Evolutionary conservation across 2,888 invertebrate genomes (phyloP).

Genomic region (Nemotelus pantherinus): DNA sequence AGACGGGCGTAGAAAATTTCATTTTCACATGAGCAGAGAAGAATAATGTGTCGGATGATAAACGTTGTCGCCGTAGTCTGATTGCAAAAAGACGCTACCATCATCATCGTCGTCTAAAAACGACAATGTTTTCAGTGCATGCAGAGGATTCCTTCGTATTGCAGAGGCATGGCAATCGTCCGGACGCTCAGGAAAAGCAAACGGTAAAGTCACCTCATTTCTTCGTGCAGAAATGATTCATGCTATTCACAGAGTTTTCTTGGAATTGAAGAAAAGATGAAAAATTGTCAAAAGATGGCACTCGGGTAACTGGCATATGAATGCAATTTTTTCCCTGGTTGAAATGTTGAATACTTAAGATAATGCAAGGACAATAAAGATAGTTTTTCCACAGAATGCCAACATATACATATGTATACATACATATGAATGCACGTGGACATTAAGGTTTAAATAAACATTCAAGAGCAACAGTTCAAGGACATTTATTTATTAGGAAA

Average conservation of each 20-base stretch:
- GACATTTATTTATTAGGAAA: too few species aligned
- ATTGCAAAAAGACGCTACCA: constrained; percentile 26
- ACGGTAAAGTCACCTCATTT: background rate
- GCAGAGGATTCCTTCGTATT: too few species aligned
- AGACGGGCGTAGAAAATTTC: constrained; percentile 11
- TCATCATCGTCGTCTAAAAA: constrained; percentile 13
- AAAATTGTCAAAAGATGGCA: constrained; percentile 3
- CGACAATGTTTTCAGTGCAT: background rate
- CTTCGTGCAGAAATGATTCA: too few species aligned
- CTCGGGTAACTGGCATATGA: background rate
- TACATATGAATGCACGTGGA: too few species aligned
- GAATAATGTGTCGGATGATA: constrained; percentile 38
- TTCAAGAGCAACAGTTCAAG: too few species aligned
- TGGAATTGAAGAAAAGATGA: background rate
- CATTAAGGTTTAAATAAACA: too few species aligned
- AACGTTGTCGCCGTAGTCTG: constrained; percentile 29
- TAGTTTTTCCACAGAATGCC: too few species aligned
- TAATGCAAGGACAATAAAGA: too few species aligned
- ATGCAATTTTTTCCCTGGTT: background rate
- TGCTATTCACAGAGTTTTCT: background rate
- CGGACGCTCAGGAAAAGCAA: background rate
- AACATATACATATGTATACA: too few species aligned
- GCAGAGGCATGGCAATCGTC: too few species aligned
- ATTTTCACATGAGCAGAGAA: constrained; percentile 31
- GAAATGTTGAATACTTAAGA: too few species aligned